phyloP scores from a whole-genome alignment of 2,888 invertebrate genomes.

The Caradrina clavipalpis region DNA sequence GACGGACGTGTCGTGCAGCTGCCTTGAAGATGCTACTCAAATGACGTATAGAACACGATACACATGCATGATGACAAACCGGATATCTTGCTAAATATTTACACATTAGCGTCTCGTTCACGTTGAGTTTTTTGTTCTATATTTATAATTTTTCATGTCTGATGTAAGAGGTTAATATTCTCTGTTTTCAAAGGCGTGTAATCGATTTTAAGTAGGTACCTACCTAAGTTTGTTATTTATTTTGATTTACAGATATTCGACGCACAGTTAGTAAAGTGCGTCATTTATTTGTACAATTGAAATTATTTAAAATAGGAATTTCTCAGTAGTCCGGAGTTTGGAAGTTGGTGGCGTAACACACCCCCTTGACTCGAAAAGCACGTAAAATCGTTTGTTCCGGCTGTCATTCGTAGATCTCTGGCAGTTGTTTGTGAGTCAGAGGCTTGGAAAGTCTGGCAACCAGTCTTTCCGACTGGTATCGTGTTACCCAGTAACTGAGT shows the following conservation, averaged over 20 bases:
- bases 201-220: constrained; percentile 11
- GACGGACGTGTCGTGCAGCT: constrained; percentile 16
- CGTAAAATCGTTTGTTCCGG: no score
- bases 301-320: no score
- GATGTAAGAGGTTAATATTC: constrained; percentile 39
- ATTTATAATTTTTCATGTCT: constrained; percentile 16
- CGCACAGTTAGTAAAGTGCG: not conserved
- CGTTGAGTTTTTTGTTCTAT: constrained; percentile 39
- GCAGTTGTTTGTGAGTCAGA: no score
- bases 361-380: no score
- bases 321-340: no score
- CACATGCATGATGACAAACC: constrained; percentile 55
- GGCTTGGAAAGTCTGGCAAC: no score
- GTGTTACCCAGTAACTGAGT: no score
- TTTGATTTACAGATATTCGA: not conserved
- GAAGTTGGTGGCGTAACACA: no score
- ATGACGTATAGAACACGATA: constrained; percentile 55
- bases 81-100: constrained; percentile 57
- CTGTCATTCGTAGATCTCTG: no score
- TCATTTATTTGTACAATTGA: no score
- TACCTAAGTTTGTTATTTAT: not conserved
- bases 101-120: constrained; percentile 44
- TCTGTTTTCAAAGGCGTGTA: constrained; percentile 2
- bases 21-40: constrained; percentile 28
- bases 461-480: no score